Evolutionary conservation across 2,113 vertebrate species (phyloP), one percentile per base, ranked within the genome.

Genomic region (Gymnorhina tibicen): DNA sequence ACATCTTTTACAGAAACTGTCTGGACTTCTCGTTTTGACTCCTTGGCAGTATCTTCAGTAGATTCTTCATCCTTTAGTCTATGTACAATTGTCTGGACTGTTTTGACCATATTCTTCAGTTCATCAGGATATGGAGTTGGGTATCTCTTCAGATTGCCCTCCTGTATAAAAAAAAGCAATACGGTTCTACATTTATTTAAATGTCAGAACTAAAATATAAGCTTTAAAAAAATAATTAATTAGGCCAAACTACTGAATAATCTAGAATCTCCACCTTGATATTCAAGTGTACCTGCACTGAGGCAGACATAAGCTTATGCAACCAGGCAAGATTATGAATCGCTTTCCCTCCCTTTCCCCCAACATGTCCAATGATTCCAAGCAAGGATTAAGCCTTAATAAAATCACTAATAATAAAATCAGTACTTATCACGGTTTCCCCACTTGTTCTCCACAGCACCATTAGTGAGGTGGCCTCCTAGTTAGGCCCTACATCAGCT

Each of bases 101-200:
- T 99, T 98, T 99, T 99, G 75, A 99, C 99, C 99, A 99, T 99
- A 98, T 99, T 99, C 97, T 99, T 99, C 97, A 99, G 97, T 95
- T 99, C 99, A 79, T 99, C 99, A 33, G 99, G 99, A 94, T 99
- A 99, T 3, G 99, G 99, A 19, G 99, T 99, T 35, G 99, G 99
- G 42, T 99, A 99, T 56, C 99, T 99, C 97, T 99, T 99, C 97
- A 99, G 98, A 97, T 99, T 99, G 39, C 99, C 99, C 95, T 99
- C 99, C 99, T 99, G 91, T 19, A 60, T 18, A 87, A 94, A 4
- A 96, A 85, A 72, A 58, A 88, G 22, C 55, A 79, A 7, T 87
- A 95, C n/a, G 26, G 10, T 35, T 68, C 42, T 47, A 47, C 16
- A 53, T 70, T 77, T 70, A 81, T 39, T 63, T 66, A 81, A 72